Base-by-base conservation (phyloP, 2,888 invertebrate genomes). In the Leucophenga montana region DNA sequence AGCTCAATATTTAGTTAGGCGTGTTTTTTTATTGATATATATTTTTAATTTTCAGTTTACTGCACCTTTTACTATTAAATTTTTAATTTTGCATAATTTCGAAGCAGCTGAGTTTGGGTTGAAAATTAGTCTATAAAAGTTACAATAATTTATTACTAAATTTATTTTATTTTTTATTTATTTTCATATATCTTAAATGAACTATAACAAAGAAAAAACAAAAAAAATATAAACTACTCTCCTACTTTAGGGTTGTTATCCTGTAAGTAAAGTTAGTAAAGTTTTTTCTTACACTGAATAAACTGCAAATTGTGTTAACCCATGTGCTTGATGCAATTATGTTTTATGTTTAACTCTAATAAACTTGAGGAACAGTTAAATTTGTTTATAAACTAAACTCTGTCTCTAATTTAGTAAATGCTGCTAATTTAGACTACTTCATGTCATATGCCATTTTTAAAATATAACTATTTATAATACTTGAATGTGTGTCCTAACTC, bases 241-340 rank as follows among this genome's bases (percentile, higher is more conserved):
- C 27, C 22, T 50, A 67, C 46, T 67, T 39, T 81, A 85, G 85
- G 85, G 85, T 76, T 85, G 85, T 75, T 85, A 85, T 85, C 85
- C 85, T 77, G 85, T 85, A 83, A 85, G 85, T 85, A 85, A 79
- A 50, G 18, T 39, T 39, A 39, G 39, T 39, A 39, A 11, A 39
- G 8, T 39, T 39, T 11, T 11, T 39, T 39, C 8, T 11, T 11
- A 39, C 3, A 39, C 4, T 27, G 27, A 3, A 27, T 39, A 39
- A 39, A 39, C 9, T 22, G n/a, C 59, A 59, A 31, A 31, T 59
- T 31, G 33, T 31, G 46, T 46, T 64, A 64, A 64, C n/a, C 62
- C 61, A 61, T 61, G 39, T 61, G 61, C 61, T 61, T 61, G 61
- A 8, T 39, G 39, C 3, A 3, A 39, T 11, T 5, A 11, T 11